Conservation (phyloP, 2,888 invertebrate species). For the Heliconius ismenius region DNA sequence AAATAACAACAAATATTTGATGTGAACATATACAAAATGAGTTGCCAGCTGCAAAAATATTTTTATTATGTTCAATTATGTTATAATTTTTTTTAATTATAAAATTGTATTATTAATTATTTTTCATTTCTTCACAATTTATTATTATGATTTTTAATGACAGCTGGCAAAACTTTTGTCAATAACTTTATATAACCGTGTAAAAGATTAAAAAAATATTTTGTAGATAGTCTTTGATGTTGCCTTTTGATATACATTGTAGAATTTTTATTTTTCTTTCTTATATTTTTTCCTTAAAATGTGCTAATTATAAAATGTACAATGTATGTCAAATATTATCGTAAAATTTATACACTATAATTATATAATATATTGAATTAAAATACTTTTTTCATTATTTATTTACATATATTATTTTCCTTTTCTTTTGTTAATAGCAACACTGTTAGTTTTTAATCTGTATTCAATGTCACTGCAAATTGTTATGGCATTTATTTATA, state of each 20-base stretch:
- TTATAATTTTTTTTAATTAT: neutral
- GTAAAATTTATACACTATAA: too few species aligned
- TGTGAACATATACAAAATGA: neutral
- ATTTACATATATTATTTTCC: neutral
- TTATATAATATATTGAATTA: neutral
- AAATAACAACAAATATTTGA: conserved; percentile 11
- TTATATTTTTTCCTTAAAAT: neutral
- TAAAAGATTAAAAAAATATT: neutral
- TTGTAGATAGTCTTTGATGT: conserved; percentile 16
- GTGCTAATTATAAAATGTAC: neutral
- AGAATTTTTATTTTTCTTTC: neutral
- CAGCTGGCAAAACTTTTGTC: conserved; percentile 14
- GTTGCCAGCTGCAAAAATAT: conserved; percentile 5
- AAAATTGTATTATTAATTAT: neutral
- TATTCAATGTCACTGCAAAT: neutral
- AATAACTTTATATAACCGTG: neutral
- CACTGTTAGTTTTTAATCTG: conserved; percentile 7
- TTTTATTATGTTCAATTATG: conserved; percentile 6
- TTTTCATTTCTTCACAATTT: neutral
- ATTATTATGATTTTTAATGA: neutral
- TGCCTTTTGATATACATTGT: conserved; percentile 15
- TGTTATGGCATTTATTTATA: conserved; percentile 10
- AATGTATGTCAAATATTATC: neutral
- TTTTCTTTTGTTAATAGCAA: conserved; percentile 4
- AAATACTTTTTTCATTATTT: neutral